Conservation (phyloP, 1,140 invertebrate species). For the Aphis craccivora region DNA sequence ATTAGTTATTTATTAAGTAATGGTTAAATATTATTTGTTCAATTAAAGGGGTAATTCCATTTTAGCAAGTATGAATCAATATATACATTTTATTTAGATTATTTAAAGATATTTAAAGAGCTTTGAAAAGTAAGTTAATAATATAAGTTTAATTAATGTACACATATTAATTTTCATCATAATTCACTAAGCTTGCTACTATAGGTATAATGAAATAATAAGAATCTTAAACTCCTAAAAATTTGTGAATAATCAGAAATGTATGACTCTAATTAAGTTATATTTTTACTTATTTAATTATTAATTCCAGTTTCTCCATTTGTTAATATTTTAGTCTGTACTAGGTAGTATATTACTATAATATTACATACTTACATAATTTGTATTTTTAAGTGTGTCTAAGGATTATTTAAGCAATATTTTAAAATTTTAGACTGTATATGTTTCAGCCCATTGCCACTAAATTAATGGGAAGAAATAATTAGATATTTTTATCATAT, state of each 20-base stretch:
- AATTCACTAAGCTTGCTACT: background rate
- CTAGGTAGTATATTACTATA: background rate
- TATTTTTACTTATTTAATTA: background rate
- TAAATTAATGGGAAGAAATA: constrained; percentile 5
- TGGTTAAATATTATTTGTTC: background rate
- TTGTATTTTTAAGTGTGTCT: background rate
- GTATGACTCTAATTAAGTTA: background rate
- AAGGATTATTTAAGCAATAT: background rate
- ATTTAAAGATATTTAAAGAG: background rate
- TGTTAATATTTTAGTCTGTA: background rate
- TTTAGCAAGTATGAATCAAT: background rate
- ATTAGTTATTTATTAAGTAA: constrained; percentile 3
- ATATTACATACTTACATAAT: background rate
- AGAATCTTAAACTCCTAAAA: background rate
- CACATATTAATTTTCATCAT: background rate
- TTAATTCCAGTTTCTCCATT: background rate
- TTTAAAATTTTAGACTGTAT: constrained; percentile 13
- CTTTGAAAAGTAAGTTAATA: background rate
- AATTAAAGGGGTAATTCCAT: background rate
- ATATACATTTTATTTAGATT: background rate
- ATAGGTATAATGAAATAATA: background rate
- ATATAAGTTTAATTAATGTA: background rate
- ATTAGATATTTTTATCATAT: background rate
- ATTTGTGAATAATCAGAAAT: background rate
- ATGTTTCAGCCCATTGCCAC: background rate